Evolutionary conservation across 2,113 vertebrate genomes (phyloP), one percentile per base, ranked within the genome.

Genomic region (Stegostoma tigrinum): DNA sequence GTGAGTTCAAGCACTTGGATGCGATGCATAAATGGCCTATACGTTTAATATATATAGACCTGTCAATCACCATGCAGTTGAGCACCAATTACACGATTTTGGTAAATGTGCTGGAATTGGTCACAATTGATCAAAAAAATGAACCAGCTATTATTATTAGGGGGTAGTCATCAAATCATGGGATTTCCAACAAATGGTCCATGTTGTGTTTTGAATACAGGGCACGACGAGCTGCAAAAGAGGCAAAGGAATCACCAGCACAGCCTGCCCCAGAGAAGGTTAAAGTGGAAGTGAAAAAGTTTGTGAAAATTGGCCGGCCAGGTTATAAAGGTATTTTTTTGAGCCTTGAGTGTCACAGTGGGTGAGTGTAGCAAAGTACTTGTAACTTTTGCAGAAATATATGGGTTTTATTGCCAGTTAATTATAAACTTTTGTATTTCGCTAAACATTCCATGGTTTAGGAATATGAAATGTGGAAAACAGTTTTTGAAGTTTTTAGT

Each of bases 201-300:
- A 14, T 80, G n/a, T 12, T 66, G 5, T 93, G 34, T 19, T 91
- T 95, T 66, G 42, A 95, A 48, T 95, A 7, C 96, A 98, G 98
- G 97, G 98, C 98, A 5, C 97, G 98, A 67, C 97, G 98, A 97
- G 98, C 98, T 0, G 99, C 99, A 86, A 99, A 99, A 97, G 99
- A 99, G 75, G 99, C 99, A 0, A 99, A 99, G 96, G 99, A 99
- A 96, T 98, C 99, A 80, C 99, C 99, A 0, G 99, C 99, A 95
- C 99, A 99, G 96, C 99, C 99, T 0, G 99, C 99, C 0, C 99
- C 99, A 0, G 99, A 99, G 42, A 99, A 99, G 95, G 99, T 99
- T 83, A 99, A 99, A 96, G 99, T 99, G 90, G 99, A 99, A 96
- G 99, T 99, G 95, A 99, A 98, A 97, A 99, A 99, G 96, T 99